Conservation (phyloP, 1,140 invertebrate species). For the Drosophila sulfurigaster region DNA sequence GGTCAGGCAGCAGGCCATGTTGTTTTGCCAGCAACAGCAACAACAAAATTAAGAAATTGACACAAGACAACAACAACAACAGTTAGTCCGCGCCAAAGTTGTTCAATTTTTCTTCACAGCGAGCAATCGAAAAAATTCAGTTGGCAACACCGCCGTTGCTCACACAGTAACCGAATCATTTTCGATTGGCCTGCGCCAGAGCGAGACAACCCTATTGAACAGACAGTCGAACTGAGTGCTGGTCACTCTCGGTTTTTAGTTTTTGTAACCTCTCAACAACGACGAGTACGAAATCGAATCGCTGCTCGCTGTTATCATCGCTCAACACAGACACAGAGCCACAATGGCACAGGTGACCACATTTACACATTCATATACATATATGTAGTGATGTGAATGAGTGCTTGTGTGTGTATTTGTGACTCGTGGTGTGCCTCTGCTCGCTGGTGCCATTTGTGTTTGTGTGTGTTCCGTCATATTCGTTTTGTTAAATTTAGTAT, state of each 20-base stretch:
- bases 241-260: conserved; percentile 35
- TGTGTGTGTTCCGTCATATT: conserved; percentile 41
- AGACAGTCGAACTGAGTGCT: conserved; percentile 20
- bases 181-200: conserved; percentile 45
- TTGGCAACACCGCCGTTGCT: conserved; percentile 71
- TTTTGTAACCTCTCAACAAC: conserved; percentile 17
- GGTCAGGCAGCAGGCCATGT: conserved; percentile 34
- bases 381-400: conserved; percentile 2
- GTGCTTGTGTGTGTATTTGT: conserved; percentile 19
- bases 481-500: conserved; percentile 53
- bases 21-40: conserved; percentile 23
- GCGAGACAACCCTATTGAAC: conserved; percentile 43
- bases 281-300: conserved; percentile 39
- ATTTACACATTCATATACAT: conserved; percentile 17
- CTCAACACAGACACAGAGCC: conserved; percentile 16
- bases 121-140: conserved; percentile 55
- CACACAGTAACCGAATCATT: conserved; percentile 11
- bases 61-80: conserved; percentile 64
- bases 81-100: conserved; percentile 71
- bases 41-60: conserved; percentile 8
- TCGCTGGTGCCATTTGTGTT: conserved; percentile 13
- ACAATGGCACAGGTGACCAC: conserved; percentile 43
- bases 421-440: conserved; percentile 7
- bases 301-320: conserved; percentile 55
- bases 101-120: conserved; percentile 35